Evolutionary conservation across 2,888 invertebrate species (phyloP), one percentile per base, ranked within the genome.

Genomic region (Phorcus lineatus): DNA sequence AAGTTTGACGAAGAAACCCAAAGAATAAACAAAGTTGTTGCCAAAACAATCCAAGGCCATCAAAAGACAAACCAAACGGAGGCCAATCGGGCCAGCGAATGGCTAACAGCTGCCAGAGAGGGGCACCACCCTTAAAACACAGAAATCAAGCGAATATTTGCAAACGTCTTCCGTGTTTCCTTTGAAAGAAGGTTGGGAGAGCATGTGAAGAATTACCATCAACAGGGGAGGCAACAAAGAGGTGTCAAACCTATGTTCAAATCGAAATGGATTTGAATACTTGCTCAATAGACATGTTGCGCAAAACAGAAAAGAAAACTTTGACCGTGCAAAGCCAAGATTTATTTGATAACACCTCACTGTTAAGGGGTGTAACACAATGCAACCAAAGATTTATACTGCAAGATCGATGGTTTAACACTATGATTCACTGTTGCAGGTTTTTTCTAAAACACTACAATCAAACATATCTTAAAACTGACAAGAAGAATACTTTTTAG

Each of bases 11-110:
- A 62, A 62, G 62, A 62, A 62, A 62, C 62, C 62, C 62, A 62
- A 24, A 62, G 62, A 24, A 28, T 9, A 62, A 62, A 62, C 62
- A 62, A 28, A 62, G 22, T 28, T 62, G 62, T 62, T 62, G 62
- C 62, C 62, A 62, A 62, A 62, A 62, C 62, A 62, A 62, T 19
- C 62, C 62, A 62, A 62, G 62, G 62, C 62, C 62, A 47, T 47
- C 47, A 28, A 62, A 62, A 62, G 28, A 28, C 62, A 62, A 62
- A 28, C 24, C 28, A 62, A 62, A 62, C 62, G 62, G 24, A 28
- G 62, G 22, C 24, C 22, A 16, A 28, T 28, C 28, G 62, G 62
- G 28, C 24, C 28, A 62, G 16, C 24, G 62, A 28, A 11, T 62
- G 3, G 24, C 24, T 24, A 11, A 28, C 62, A 62, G 62, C 24